phyloP scores from a whole-genome alignment of 2,797 vertebrate genomes.

The Bufotes viridis region DNA sequence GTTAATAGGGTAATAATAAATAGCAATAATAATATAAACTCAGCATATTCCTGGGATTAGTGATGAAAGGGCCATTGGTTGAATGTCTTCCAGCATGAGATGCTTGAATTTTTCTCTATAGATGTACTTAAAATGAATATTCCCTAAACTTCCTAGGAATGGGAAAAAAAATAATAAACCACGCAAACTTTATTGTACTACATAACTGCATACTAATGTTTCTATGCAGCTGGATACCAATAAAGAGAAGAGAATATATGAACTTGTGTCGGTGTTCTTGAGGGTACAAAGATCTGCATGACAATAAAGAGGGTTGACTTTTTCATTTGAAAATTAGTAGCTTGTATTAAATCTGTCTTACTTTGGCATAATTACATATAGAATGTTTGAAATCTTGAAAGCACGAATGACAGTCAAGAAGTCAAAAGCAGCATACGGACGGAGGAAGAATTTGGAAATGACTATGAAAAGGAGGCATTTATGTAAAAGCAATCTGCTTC shows the following conservation, averaged over 20 bases:
- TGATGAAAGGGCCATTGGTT: not conserved
- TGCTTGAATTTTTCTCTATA: not conserved
- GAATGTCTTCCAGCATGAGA: not conserved
- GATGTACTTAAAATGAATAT: not conserved
- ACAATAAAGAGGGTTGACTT: slow-evolving; percentile 12
- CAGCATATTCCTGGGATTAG: not conserved
- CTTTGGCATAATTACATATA: slow-evolving; percentile 26
- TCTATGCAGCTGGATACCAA: not conserved
- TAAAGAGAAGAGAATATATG: not conserved
- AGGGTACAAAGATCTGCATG: not conserved
- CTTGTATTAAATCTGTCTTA: slow-evolving; percentile 11
- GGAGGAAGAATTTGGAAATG: not conserved
- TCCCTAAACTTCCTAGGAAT: not conserved
- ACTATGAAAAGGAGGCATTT: not conserved
- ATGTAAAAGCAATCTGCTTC: slow-evolving; percentile 12
- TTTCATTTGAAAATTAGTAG: slow-evolving; percentile 4
- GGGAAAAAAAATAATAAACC: not conserved
- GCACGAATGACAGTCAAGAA: slow-evolving; percentile 9
- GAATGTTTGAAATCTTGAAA: slow-evolving; percentile 32
- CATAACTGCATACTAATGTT: not conserved
- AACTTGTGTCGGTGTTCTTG: not conserved
- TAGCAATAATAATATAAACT: not conserved
- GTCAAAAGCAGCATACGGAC: slow-evolving; percentile 39
- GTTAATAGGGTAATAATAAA: not conserved
- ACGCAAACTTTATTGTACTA: not conserved